These are phyloP conservation scores for Typhlichthys subterraneus DNA, from an alignment of 2,797 vertebrate species.

Conservation along the genomic window DNA sequence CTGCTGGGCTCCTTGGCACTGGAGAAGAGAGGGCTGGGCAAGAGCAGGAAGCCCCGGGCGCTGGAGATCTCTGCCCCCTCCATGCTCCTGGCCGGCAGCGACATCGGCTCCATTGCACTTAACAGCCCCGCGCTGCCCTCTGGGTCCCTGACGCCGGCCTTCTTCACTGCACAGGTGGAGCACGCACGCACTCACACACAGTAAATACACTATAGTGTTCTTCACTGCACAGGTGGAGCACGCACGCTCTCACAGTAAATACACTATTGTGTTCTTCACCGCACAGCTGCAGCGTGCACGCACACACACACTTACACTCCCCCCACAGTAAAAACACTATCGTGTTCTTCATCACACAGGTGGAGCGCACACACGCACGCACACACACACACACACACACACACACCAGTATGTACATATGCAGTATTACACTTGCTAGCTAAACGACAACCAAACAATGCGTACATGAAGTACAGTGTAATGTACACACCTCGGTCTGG, in stretches of 20 bases:
- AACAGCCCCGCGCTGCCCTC: slow-evolving; percentile 93
- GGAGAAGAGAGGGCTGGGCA: slow-evolving; percentile 77
- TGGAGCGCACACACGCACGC: slow-evolving; percentile 2
- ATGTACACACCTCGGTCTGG: no score
- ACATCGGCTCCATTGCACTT: slow-evolving; percentile 92
- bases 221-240: slow-evolving; percentile 41
- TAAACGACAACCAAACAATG: slow-evolving; percentile 4
- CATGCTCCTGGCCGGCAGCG: slow-evolving; percentile 86
- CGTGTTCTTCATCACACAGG: not conserved
- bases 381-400: slow-evolving; percentile 11
- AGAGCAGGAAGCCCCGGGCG: slow-evolving; percentile 93
- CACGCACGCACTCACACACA: slow-evolving; percentile 58
- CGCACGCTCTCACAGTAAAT: slow-evolving; percentile 87
- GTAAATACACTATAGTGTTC: no score
- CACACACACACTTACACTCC: slow-evolving; percentile 84
- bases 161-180: slow-evolving; percentile 93
- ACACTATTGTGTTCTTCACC: slow-evolving; percentile 47
- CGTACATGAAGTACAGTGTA: not conserved
- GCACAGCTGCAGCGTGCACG: slow-evolving; percentile 54
- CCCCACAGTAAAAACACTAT: slow-evolving; percentile 64
- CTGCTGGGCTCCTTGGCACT: slow-evolving; percentile 66
- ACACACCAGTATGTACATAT: not conserved
- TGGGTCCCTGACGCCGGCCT: slow-evolving; percentile 91
- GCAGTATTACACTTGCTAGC: not conserved
- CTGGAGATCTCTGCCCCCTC: slow-evolving; percentile 89